Evolutionary conservation across 2,797 vertebrate species (phyloP).

Genomic region (Artibeus lituratus): DNA sequence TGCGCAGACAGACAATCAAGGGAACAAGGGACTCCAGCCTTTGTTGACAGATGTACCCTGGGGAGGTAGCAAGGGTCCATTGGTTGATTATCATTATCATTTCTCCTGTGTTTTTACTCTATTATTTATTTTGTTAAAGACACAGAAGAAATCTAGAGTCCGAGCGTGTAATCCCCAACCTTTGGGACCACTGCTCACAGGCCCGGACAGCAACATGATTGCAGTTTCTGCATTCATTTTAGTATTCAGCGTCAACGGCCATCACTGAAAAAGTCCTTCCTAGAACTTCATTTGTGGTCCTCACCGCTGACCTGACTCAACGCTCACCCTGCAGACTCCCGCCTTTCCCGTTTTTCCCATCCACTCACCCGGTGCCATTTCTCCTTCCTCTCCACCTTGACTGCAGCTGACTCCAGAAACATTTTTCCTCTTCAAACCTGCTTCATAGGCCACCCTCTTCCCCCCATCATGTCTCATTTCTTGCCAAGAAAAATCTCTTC

Average conservation of each 20-base stretch:
- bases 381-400: not conserved
- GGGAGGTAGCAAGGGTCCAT: not conserved
- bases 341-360: accelerated
- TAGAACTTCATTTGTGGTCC: not conserved
- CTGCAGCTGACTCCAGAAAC: not conserved
- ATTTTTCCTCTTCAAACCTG: not conserved
- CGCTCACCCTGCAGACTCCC: accelerated
- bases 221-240: not conserved
- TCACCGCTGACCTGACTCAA: not conserved
- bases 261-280: not conserved
- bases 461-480: not conserved
- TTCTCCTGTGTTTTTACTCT: not conserved
- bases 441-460: not conserved
- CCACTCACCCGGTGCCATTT: accelerated
- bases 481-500: not conserved
- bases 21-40: not conserved
- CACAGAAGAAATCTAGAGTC: not conserved
- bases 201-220: not conserved
- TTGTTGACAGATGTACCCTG: not conserved
- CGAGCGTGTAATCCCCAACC: not conserved
- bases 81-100: not conserved
- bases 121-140: not conserved
- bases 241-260: not conserved
- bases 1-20: not conserved
- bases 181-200: not conserved